Evolutionary conservation across 2,888 invertebrate genomes (phyloP), one percentile per base, ranked within the genome.

Genomic region (Cyclophora albipunctata): DNA sequence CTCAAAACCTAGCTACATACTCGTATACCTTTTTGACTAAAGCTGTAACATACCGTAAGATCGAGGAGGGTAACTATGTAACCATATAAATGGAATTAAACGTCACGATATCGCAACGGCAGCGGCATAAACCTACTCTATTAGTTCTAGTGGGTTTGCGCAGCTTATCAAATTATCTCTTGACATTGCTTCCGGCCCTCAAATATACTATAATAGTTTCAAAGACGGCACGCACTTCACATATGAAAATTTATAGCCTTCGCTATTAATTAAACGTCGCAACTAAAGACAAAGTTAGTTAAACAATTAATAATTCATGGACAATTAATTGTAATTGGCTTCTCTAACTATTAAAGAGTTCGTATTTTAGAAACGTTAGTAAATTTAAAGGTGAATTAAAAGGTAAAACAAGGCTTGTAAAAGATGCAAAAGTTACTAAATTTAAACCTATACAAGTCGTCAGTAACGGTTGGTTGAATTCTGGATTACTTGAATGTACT

Each of bases 191-290:
- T 64, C 63, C 63, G 60, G 58, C 62, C 60, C 59, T 61, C 60
- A 67, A 70, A 66, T 69, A 67, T 67, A 67, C 60, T 60, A 58
- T 72, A 71, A 73, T 71, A 73, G 71, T 71, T 69, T 62, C 62
- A 56, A 60, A 67, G 65, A 66, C 64, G 60, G 59, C 62, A 59
- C 60, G 58, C 61, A 68, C 63, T 62, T 68, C 63, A 66, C 65
- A 69, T 70, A 72, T 70, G 69, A 69, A 69, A 76, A 79, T 78
- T 77, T 78, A 79, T 75, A 66, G 73, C 66, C 60, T 54, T 64
- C 66, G 67, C 68, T 71, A 76, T 74, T 77, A 79, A 78, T 80
- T 77, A 75, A 74, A 73, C 73, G 68, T 65, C 71, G 65, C 61
- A 66, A 66, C 71, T 66, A 51, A 60, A 63, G 56, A 66, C 52